Evolutionary conservation across 92 coral and sea anemone species (phyloP).

Genomic region (Umimayanthus kanabou): DNA sequence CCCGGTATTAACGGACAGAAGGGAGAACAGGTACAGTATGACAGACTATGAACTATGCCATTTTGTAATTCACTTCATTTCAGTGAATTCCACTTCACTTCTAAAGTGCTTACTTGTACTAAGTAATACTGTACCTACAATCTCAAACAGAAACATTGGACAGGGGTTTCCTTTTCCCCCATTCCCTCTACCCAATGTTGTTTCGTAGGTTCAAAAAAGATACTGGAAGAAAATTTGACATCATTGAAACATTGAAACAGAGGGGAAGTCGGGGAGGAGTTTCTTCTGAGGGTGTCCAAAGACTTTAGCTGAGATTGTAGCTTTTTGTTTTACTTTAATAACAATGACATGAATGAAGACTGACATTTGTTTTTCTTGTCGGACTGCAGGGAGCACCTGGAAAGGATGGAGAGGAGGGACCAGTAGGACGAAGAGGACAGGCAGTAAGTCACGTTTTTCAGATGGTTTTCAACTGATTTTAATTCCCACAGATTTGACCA

Average conservation of each 20-base stretch:
- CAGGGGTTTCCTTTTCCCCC: too few species aligned
- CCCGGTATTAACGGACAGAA: constrained; percentile 30
- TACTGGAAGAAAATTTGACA: too few species aligned
- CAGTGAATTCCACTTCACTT: neutral
- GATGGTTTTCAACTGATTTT: neutral
- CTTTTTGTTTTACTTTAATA: neutral
- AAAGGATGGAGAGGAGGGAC: constrained; percentile 51
- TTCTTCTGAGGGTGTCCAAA: too few species aligned
- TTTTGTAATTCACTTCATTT: neutral
- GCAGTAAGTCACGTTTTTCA: constrained; percentile 44
- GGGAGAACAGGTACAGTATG: constrained; percentile 31
- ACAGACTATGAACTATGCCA: neutral
- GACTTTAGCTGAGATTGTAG: neutral
- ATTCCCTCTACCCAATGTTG: too few species aligned
- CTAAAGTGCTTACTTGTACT: neutral
- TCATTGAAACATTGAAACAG: too few species aligned
- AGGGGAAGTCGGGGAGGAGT: too few species aligned
- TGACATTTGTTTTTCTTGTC: constrained; percentile 5
- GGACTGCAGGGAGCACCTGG: constrained; percentile 62
- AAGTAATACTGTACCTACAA: neutral
- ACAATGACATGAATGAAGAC: neutral
- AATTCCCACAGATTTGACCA: constrained; percentile 21
- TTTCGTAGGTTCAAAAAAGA: too few species aligned
- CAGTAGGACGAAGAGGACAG: constrained; percentile 56
- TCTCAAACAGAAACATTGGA: too few species aligned